These are phyloP conservation scores for Natrix natrix DNA, from an alignment of 2,797 vertebrate genomes.

Conservation along the genomic window DNA sequence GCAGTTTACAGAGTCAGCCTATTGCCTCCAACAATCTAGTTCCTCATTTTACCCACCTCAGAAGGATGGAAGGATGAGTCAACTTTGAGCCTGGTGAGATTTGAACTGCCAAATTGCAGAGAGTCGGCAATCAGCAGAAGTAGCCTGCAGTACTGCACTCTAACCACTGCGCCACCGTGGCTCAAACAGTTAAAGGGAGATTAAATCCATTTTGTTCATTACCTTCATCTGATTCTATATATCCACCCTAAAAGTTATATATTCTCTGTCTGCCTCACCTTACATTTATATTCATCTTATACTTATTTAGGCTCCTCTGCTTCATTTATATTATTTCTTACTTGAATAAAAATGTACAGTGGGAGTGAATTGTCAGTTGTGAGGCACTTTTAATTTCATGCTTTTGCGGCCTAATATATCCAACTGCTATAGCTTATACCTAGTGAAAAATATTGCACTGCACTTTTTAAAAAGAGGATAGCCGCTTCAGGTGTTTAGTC, in stretches of 20 bases:
- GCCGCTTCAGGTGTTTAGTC: background rate
- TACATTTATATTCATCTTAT: background rate
- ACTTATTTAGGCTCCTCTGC: background rate
- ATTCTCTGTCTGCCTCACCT: background rate
- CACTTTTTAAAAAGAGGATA: background rate
- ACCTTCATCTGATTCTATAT: conserved; percentile 5
- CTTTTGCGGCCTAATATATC: background rate
- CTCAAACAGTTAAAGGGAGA: background rate
- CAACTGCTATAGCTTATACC: background rate
- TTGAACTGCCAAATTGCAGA: no score
- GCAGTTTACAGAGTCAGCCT: no score
- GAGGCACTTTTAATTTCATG: background rate
- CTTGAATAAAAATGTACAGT: background rate
- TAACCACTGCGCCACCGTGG: no score
- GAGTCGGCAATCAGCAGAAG: no score
- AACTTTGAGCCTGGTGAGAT: no score
- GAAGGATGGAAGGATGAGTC: no score
- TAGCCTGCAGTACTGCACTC: no score
- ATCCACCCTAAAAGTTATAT: conserved; percentile 1
- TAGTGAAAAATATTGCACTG: background rate
- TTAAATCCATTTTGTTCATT: conserved; percentile 23
- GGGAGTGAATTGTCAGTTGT: background rate
- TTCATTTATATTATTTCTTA: conserved; percentile 7
- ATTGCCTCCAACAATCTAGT: no score
- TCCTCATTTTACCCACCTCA: no score